phyloP scores from a whole-genome alignment of 1,140 invertebrate species.

The Harlomillsia oculata region DNA sequence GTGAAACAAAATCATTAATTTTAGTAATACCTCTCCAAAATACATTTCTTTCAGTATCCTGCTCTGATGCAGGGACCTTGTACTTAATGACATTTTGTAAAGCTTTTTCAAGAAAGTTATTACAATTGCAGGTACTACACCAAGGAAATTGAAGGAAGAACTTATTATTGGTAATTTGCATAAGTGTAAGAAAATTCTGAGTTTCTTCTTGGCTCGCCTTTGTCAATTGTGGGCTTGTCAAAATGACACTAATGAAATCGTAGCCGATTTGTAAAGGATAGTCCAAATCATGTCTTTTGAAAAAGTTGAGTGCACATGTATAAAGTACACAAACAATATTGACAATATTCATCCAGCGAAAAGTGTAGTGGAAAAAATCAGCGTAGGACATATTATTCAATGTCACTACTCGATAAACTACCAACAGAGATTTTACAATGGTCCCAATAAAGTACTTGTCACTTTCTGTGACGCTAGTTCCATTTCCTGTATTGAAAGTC shows the following conservation, averaged over 20 bases:
- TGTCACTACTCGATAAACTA: not conserved
- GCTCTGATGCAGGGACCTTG: too few species aligned
- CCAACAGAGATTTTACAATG: not conserved
- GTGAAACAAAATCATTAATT: constrained; percentile 1
- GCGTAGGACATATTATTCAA: constrained; percentile 4
- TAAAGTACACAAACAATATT: constrained; percentile 2
- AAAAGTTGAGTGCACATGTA: not conserved
- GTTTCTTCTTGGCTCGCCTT: not conserved
- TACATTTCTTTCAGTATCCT: too few species aligned
- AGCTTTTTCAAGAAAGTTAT: too few species aligned
- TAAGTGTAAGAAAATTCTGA: too few species aligned
- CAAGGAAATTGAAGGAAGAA: too few species aligned
- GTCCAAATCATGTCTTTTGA: constrained; percentile 1
- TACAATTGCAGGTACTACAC: too few species aligned
- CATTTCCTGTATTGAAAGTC: not conserved
- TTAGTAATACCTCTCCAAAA: too few species aligned
- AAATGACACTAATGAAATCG: not conserved
- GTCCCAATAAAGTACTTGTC: not conserved
- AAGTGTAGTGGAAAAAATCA: not conserved
- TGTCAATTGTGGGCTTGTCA: not conserved
- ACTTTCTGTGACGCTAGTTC: too few species aligned
- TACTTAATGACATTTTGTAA: too few species aligned
- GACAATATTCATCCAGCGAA: constrained; percentile 7
- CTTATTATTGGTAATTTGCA: too few species aligned
- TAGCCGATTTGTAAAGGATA: constrained; percentile 3